Evolutionary conservation across 2,797 vertebrate species (phyloP), one percentile per base, ranked within the genome.

Genomic region (Enteromius mattozi): DNA sequence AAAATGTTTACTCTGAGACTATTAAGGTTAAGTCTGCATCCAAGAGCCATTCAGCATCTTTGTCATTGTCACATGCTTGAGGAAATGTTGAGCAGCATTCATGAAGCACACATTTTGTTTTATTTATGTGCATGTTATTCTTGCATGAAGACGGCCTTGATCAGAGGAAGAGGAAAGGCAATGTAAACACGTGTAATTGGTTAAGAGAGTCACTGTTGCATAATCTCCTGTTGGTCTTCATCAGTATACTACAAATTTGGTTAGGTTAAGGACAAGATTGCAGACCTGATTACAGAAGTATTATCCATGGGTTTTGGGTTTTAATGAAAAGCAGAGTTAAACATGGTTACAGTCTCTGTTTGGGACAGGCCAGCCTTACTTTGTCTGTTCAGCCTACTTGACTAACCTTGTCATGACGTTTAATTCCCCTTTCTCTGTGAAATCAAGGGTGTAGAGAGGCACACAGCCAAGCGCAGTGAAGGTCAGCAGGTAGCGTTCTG

Each of bases 381-480:
- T 71, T 65, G 61, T 63, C 27, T 63, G 14, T 17, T 1, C 27
- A 33, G 27, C 6, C 6, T 33, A 33, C 14, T 56, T 45, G 27
- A 84, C 87, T 79, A 63, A 91, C 90, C 83, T 88, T 80, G 82
- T 54, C 24, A 87, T 3, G 13, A 85, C 3, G 47, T 45, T 45
- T 72, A 79, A 2, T n/a, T 88, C 87, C 3, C 12, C 6, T 40
- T 85, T 61, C 21, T 87, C 30, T 27, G 84, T 30, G 37, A 80
- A 75, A 45, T 78, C 81, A 2, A 85, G 0, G 59, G 1, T 40
- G 42, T 49, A 68, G 56, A 91, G 16, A 30, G 91, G 91, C 40
- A 91, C 42, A 40, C 91, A 91, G 30, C 91, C 91, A 51, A 90
- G 89, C 42, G 88, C 86, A 8, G 91, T 90, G 86, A 88, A 90